These are phyloP conservation scores for Rhodeus uyekii DNA, from an alignment of 2,797 vertebrate genomes.

Conservation along the genomic window DNA sequence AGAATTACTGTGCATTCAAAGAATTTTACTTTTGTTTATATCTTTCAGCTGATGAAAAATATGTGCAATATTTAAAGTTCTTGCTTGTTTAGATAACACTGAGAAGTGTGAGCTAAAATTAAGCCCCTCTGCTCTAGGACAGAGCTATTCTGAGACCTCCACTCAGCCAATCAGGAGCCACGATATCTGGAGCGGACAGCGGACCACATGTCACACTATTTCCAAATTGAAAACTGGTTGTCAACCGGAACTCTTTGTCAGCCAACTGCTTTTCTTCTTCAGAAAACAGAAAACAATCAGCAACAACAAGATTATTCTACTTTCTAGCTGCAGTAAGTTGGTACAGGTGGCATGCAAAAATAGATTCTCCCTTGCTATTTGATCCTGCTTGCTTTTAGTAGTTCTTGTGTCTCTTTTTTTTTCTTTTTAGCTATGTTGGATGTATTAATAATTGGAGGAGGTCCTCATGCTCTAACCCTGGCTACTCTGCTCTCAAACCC, in stretches of 20 bases:
- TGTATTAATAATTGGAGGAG: conserved; percentile 76
- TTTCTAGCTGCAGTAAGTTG: background rate
- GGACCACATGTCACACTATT: conserved; percentile 64
- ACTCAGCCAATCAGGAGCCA: conserved; percentile 58
- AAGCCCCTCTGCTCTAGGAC: conserved; percentile 26
- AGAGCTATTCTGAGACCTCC: conserved; percentile 70
- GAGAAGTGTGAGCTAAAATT: conserved; percentile 36
- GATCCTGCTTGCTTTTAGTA: conserved; percentile 4
- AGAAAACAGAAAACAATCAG: background rate
- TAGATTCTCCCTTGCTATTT: background rate
- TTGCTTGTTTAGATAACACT: conserved; percentile 16
- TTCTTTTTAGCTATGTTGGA: conserved; percentile 67
- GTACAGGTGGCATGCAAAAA: background rate
- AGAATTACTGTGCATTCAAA: no score
- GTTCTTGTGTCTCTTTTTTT: conserved; percentile 10
- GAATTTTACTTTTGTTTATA: no score
- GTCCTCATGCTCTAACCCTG: conserved; percentile 80
- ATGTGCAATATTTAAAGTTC: background rate
- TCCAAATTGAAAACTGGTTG: conserved; percentile 30
- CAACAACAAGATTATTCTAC: background rate
- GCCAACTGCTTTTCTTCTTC: background rate
- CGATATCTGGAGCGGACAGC: conserved; percentile 65
- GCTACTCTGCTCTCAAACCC: conserved; percentile 70
- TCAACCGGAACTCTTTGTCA: background rate
- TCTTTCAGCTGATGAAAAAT: no score